These are phyloP conservation scores for Mastomys coucha DNA, from an alignment of 2,113 vertebrate species.

Conservation along the genomic window DNA sequence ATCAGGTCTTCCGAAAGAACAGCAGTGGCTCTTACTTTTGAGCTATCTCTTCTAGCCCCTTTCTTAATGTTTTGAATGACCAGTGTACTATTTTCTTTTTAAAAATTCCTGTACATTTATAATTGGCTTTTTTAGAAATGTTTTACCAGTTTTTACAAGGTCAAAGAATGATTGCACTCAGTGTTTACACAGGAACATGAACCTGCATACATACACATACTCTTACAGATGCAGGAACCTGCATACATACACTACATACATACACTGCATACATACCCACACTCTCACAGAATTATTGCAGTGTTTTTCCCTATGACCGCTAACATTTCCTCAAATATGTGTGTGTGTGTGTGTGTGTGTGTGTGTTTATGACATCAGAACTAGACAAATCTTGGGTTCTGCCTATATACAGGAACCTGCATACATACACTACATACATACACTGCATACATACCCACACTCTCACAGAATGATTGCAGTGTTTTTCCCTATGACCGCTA, in stretches of 20 bases:
- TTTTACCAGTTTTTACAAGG: not conserved
- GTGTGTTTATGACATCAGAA: too few relatives aligned
- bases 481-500: not conserved
- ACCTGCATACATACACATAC: too few relatives aligned
- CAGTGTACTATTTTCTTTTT: not conserved
- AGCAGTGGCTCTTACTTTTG: not conserved
- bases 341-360: too few relatives aligned
- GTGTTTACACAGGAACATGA: too few relatives aligned
- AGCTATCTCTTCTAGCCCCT: not conserved
- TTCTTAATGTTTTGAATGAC: not conserved
- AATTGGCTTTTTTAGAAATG: not conserved
- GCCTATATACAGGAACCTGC: too few relatives aligned
- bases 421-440: too few relatives aligned
- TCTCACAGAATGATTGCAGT: fast-evolving
- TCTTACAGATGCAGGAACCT: too few relatives aligned
- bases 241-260: too few relatives aligned
- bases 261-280: too few relatives aligned
- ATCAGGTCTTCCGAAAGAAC: not conserved
- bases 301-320: not conserved
- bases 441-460: too few relatives aligned
- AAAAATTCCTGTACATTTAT: not conserved
- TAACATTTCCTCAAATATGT: not conserved
- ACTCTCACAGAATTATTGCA: too few relatives aligned
- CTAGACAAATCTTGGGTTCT: too few relatives aligned
- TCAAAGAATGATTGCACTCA: not conserved